A percentile compares a stretch with the other conserved stretches of the same genome.
These are phyloP conservation scores for Nebria salina DNA, from an alignment of 2,888 invertebrate species.

Conservation along the genomic window DNA sequence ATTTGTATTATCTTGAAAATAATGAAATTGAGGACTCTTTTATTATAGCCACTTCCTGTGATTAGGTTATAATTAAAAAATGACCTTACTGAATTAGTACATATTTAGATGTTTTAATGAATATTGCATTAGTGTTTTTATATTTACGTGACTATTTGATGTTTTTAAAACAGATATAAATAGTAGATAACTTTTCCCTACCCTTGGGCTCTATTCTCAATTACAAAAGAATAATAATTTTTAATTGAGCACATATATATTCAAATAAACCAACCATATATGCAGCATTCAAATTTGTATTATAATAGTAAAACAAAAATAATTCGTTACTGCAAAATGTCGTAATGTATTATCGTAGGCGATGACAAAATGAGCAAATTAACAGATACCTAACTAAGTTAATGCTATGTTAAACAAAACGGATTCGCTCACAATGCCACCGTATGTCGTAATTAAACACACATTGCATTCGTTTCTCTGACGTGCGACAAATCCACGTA, in stretches of 20 bases:
- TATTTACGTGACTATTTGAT: not conserved
- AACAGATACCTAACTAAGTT: not conserved
- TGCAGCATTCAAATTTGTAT: too few species aligned
- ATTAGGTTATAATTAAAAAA: not conserved
- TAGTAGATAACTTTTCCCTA: not conserved
- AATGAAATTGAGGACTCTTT: too few species aligned
- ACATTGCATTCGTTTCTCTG: slow-evolving; percentile 2
- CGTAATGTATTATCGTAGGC: not conserved
- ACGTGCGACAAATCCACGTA: slow-evolving; percentile 4
- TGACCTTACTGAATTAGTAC: not conserved
- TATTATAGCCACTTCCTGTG: too few species aligned
- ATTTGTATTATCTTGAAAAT: too few species aligned
- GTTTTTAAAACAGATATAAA: not conserved
- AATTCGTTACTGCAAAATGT: not conserved
- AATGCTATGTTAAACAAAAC: not conserved
- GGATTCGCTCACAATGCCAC: not conserved
- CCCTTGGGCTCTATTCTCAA: not conserved
- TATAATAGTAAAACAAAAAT: too few species aligned
- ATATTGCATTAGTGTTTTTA: not conserved
- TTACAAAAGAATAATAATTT: not conserved
- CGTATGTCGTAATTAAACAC: slow-evolving; percentile 8
- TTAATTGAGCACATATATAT: not conserved
- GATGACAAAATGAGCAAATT: not conserved
- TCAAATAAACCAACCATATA: too few species aligned
- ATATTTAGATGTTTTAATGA: not conserved